Evolutionary conservation across 2,888 invertebrate genomes (phyloP).

Genomic region (Exocentrus adspersus): DNA sequence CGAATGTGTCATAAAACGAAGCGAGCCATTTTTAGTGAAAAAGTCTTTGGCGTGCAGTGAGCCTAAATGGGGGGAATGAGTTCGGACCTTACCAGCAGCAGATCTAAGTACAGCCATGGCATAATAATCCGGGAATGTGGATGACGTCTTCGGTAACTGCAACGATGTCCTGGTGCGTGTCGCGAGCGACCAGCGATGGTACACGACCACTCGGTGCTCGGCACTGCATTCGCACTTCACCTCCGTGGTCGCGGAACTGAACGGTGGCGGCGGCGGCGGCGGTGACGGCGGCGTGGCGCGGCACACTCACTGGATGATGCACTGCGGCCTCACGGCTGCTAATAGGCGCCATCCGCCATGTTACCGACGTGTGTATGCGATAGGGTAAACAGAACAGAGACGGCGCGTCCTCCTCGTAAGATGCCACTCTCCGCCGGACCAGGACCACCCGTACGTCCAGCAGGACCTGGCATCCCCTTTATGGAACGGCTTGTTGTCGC

Average conservation of each 20-base stretch:
- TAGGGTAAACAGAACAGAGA: conserved; percentile 53
- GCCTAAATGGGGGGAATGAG: background rate
- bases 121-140: conserved; percentile 35
- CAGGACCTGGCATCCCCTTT: background rate
- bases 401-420: conserved; percentile 47
- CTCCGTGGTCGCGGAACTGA: conserved; percentile 53
- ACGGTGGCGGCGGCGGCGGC: too few relatives aligned
- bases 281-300: conserved; percentile 31
- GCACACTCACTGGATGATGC: conserved; percentile 48
- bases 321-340: conserved; percentile 52
- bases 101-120: conserved; percentile 64
- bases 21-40: too few relatives aligned
- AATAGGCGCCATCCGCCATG: conserved; percentile 59
- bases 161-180: conserved; percentile 6
- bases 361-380: conserved; percentile 54
- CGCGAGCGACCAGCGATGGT: conserved; percentile 14
- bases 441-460: background rate
- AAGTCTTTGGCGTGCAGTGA: too few relatives aligned
- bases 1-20: too few relatives aligned
- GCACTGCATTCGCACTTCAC: conserved; percentile 51
- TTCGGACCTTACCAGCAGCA: conserved; percentile 57
- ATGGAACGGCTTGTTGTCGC: conserved; percentile 17
- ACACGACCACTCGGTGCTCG: conserved; percentile 31
- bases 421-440: conserved; percentile 34
- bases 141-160: background rate